These are phyloP conservation scores for Tenthredo livida DNA, from an alignment of 2,888 invertebrate genomes.

Conservation along the genomic window DNA sequence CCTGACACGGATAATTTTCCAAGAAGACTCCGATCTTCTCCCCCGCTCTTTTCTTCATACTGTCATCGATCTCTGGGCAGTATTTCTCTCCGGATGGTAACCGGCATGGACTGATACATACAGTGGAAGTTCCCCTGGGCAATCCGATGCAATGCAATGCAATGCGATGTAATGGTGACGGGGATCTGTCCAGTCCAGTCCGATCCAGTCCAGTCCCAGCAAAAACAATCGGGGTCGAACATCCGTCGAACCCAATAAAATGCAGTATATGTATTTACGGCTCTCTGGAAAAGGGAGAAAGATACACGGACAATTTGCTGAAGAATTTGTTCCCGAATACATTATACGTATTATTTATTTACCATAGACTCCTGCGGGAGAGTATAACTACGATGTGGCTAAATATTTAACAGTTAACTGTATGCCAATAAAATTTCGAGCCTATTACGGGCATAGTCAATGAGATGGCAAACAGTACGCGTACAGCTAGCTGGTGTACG, in stretches of 20 bases:
- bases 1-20: conserved; percentile 70
- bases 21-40: conserved; percentile 56
- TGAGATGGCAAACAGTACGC: conserved; percentile 12
- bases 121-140: neutral
- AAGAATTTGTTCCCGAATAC: neutral
- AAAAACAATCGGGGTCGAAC: conserved; percentile 76
- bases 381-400: neutral
- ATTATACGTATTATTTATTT: neutral
- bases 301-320: neutral
- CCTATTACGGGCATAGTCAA: neutral
- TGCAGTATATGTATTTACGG: neutral
- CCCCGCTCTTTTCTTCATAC: conserved; percentile 23
- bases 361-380: neutral
- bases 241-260: conserved; percentile 59
- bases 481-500: neutral
- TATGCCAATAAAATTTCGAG: conserved; percentile 28
- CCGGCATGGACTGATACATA: neutral
- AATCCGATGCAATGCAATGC: neutral
- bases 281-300: neutral
- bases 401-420: conserved; percentile 30
- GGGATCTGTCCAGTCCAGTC: neutral
- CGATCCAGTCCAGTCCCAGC: conserved; percentile 61
- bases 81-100: neutral
- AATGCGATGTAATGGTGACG: neutral
- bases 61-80: conserved; percentile 24